phyloP scores from a whole-genome alignment of 1,140 invertebrate species.

The Pollicipes pollicipes region DNA sequence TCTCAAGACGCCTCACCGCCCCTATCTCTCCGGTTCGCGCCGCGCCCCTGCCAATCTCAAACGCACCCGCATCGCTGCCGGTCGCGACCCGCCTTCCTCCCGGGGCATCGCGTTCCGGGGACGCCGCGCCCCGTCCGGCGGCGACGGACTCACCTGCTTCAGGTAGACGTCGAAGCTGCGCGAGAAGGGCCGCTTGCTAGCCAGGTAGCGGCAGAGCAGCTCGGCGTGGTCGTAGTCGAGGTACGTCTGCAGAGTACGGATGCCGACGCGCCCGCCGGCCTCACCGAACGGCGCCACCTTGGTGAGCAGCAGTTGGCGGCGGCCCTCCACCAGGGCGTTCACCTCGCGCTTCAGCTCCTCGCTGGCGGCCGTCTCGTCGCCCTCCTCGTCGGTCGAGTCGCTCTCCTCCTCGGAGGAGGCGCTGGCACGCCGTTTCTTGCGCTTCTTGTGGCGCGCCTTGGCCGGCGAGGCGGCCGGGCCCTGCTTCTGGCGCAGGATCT shows the following conservation, averaged over 20 bases:
- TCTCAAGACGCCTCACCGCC: too few relatives aligned
- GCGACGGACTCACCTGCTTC: slow-evolving; percentile 60
- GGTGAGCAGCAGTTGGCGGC: slow-evolving; percentile 62
- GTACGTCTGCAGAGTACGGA: slow-evolving; percentile 69
- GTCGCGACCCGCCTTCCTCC: too few relatives aligned
- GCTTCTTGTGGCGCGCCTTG: slow-evolving; percentile 15
- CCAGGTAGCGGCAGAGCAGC: slow-evolving; percentile 81
- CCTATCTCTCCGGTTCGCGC: too few relatives aligned
- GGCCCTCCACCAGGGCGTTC: slow-evolving; percentile 56
- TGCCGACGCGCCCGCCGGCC: slow-evolving; percentile 35
- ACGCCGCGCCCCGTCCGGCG: too few relatives aligned
- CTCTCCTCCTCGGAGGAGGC: slow-evolving; percentile 33
- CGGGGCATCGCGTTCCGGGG: too few relatives aligned
- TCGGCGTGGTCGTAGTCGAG: slow-evolving; percentile 88
- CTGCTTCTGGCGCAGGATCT: slow-evolving; percentile 35
- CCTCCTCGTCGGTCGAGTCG: slow-evolving; percentile 30
- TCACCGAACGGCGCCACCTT: slow-evolving; percentile 27
- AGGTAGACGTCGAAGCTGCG: slow-evolving; percentile 93
- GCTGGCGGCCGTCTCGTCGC: slow-evolving; percentile 22
- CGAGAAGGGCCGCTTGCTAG: slow-evolving; percentile 87
- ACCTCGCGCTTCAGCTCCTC: slow-evolving; percentile 42
- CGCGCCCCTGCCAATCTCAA: too few relatives aligned
- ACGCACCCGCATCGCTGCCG: too few relatives aligned
- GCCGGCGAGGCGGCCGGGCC: slow-evolving; percentile 8
- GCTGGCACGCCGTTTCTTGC: slow-evolving; percentile 30